Percentiles rank a stretch among this genome's conserved stretches.
phyloP scores from a whole-genome alignment of 2,888 invertebrate species.

The Disparrhopalites patrizii region DNA sequence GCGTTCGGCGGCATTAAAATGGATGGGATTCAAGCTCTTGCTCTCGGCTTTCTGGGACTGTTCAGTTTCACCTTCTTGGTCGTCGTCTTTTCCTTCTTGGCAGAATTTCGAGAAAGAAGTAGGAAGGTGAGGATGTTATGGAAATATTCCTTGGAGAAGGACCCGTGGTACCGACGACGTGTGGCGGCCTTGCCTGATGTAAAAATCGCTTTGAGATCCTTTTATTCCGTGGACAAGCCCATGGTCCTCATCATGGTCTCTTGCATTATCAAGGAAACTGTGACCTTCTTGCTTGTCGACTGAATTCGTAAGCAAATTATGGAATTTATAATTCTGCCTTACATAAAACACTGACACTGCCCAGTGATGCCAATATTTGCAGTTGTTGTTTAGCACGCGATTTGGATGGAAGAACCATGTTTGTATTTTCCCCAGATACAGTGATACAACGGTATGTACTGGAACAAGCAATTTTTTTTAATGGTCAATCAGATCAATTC shows the following conservation, averaged over 20 bases:
- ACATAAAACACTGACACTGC: too few species aligned
- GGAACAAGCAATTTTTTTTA: too few species aligned
- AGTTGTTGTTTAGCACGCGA: too few species aligned
- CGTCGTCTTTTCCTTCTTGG: background rate
- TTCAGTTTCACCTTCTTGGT: background rate
- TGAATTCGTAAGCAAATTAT: too few species aligned
- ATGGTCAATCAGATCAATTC: too few species aligned
- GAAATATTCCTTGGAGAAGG: too few species aligned
- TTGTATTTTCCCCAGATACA: too few species aligned
- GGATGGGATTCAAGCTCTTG: background rate
- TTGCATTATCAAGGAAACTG: background rate
- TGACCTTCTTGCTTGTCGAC: background rate
- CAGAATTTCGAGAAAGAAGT: background rate
- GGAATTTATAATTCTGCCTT: too few species aligned
- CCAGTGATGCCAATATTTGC: too few species aligned
- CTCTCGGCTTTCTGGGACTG: background rate
- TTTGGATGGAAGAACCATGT: too few species aligned
- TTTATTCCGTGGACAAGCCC: background rate
- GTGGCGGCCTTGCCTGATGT: background rate
- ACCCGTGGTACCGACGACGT: too few species aligned
- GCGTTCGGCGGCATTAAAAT: background rate
- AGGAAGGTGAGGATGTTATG: background rate
- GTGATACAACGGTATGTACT: too few species aligned
- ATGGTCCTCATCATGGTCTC: background rate
- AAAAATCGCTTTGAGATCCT: background rate